Percentiles rank a stretch among this genome's conserved stretches.
These are phyloP conservation scores for Haplochromis vanheusdeni DNA, from an alignment of 2,113 vertebrate species.

Conservation along the genomic window DNA sequence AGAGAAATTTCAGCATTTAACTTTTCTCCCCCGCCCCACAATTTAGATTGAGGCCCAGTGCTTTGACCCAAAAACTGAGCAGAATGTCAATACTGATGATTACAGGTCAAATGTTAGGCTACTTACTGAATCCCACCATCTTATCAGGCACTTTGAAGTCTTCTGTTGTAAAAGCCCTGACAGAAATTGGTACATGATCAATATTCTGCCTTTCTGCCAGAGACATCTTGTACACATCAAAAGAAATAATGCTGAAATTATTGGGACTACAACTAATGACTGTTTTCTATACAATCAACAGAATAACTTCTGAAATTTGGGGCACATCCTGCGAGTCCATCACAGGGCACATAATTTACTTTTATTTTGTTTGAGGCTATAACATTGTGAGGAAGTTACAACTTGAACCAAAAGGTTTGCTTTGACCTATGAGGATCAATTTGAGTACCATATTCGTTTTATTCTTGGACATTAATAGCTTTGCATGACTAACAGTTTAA, in stretches of 20 bases:
- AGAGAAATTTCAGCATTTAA: neutral
- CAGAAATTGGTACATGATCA: constrained; percentile 21
- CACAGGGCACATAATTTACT: neutral
- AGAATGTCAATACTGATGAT: constrained; percentile 30
- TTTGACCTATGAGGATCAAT: neutral
- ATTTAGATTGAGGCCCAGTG: neutral
- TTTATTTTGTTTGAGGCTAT: neutral
- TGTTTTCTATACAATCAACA: neutral
- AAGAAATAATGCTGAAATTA: neutral
- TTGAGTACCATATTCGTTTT: neutral
- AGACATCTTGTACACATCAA: neutral
- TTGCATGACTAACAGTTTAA: neutral
- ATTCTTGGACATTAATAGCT: neutral
- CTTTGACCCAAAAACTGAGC: constrained; percentile 9
- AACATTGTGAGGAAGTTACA: neutral
- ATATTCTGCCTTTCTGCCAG: neutral
- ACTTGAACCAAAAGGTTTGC: neutral
- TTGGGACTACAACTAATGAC: neutral
- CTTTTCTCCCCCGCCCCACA: neutral
- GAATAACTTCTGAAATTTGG: neutral
- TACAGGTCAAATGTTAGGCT: constrained; percentile 20
- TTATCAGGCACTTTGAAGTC: constrained; percentile 99
- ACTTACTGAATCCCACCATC: constrained; percentile 99
- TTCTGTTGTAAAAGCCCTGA: constrained; percentile 94
- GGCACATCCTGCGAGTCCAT: neutral